These are phyloP conservation scores for Dyspetes luteomarginatus DNA, from an alignment of 2,888 invertebrate genomes.

Conservation along the genomic window DNA sequence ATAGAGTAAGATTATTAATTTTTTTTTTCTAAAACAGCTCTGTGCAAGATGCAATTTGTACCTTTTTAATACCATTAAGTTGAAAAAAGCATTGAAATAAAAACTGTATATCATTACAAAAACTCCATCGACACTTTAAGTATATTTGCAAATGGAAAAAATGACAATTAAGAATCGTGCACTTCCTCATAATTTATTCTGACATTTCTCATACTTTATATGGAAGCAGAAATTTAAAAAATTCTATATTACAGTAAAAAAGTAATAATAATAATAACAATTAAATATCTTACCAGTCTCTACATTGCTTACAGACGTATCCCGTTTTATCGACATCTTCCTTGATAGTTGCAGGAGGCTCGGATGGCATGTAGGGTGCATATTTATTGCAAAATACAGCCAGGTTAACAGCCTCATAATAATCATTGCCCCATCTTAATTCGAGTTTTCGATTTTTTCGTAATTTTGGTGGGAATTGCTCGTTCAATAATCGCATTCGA, in stretches of 20 bases:
- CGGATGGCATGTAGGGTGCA: slow-evolving; percentile 72
- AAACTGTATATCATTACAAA: neutral
- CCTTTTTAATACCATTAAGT: neutral
- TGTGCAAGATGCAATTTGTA: neutral
- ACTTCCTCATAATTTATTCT: too few relatives aligned
- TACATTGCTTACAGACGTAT: slow-evolving; percentile 76
- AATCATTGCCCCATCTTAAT: slow-evolving; percentile 72
- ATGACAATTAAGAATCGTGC: too few relatives aligned
- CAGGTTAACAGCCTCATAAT: slow-evolving; percentile 74
- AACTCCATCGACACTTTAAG: slow-evolving; percentile 11
- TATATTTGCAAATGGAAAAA: neutral
- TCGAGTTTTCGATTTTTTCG: slow-evolving; percentile 73
- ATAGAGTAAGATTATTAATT: too few relatives aligned
- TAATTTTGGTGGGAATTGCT: slow-evolving; percentile 70
- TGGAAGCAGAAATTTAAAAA: too few relatives aligned
- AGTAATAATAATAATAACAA: too few relatives aligned
- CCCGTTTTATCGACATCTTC: slow-evolving; percentile 66
- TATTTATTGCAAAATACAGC: slow-evolving; percentile 74
- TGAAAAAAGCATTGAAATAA: neutral
- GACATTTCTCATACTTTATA: too few relatives aligned
- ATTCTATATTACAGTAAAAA: neutral
- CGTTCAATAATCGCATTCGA: neutral
- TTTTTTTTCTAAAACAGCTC: neutral
- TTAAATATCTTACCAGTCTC: slow-evolving; percentile 75
- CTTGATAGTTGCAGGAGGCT: slow-evolving; percentile 70